Base-by-base conservation (phyloP, 2,797 vertebrate species). In the Crocidura indochinensis region DNA sequence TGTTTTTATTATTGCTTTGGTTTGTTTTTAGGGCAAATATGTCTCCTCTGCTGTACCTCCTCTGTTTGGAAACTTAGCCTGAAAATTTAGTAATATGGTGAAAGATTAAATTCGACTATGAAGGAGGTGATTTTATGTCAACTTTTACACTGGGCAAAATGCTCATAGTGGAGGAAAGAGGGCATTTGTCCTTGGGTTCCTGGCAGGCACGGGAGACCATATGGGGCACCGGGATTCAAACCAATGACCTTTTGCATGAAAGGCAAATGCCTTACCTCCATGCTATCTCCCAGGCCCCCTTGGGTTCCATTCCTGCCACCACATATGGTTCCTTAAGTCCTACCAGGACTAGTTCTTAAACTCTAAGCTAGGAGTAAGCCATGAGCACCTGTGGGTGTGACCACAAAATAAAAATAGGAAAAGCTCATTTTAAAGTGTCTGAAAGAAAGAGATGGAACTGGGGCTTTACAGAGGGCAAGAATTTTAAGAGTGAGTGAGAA, bases 21-120 rank as follows among this genome's bases (percentile, higher is more conserved):
- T 27, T 60, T 38, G 22, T 20, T 81, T 75, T 56, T 60, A 69
- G 79, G 20, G 53, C 6, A 77, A 60, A 65, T 1, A 47, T 44
- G 38, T 2, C 17, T 26, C 90, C 24, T 9, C 46, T 46, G 53
- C 2, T 73, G 10, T 65, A 11, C 15, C 44, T 68, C 10, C 47
- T 19, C 27, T 15, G 81, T 90, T 95, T 68, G 31, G 62, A 86
- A 78, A 92, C 60, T 74, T 79, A 83, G 31, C 24, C 38, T 89
- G 65, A 60, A 12, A 82, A 87, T 87, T 80, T 91, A 93, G 49
- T 77, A 91, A 76, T 73, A 72, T 51, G 19, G 27, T 92, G 62
- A 77, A 89, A 82, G 31, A 76, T 1, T 88, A 62, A 90, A 75
- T 60, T 19, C 10, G 84, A 49, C 62, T 38, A 31, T 4, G 11